Evolutionary conservation across 2,113 vertebrate species (phyloP).

Genomic region (Corythaeola cristata): DNA sequence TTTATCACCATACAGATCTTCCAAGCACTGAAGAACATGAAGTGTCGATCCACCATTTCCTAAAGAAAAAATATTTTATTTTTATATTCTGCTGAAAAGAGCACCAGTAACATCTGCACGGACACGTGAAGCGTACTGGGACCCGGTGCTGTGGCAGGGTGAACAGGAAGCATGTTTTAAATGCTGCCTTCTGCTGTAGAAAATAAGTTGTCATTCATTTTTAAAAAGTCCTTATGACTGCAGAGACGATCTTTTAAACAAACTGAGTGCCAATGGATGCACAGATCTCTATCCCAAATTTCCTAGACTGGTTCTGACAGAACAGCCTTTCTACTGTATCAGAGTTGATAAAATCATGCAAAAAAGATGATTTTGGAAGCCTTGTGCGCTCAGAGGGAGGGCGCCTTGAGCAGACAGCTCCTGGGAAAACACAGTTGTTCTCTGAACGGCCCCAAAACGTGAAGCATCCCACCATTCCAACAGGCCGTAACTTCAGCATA

Average conservation of each 20-base stretch:
- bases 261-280: fast-evolving
- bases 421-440: background rate
- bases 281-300: background rate
- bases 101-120: background rate
- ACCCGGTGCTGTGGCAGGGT: background rate
- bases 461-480: background rate
- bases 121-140: too few relatives aligned
- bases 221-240: background rate
- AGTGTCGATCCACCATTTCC: constrained; percentile 96
- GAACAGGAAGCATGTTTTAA: background rate
- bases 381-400: background rate
- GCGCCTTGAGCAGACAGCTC: background rate
- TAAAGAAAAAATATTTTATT: constrained; percentile 51
- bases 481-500: background rate
- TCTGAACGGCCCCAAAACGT: fast-evolving
- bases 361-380: background rate
- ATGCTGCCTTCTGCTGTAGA: background rate
- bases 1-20: constrained; percentile 78
- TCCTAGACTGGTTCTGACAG: background rate
- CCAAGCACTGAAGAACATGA: constrained; percentile 78
- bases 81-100: background rate
- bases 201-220: background rate
- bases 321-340: fast-evolving
- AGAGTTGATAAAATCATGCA: fast-evolving
- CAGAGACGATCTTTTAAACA: background rate